These are phyloP conservation scores for Plestiodon gilberti DNA, from an alignment of 2,113 vertebrate species.

Conservation along the genomic window DNA sequence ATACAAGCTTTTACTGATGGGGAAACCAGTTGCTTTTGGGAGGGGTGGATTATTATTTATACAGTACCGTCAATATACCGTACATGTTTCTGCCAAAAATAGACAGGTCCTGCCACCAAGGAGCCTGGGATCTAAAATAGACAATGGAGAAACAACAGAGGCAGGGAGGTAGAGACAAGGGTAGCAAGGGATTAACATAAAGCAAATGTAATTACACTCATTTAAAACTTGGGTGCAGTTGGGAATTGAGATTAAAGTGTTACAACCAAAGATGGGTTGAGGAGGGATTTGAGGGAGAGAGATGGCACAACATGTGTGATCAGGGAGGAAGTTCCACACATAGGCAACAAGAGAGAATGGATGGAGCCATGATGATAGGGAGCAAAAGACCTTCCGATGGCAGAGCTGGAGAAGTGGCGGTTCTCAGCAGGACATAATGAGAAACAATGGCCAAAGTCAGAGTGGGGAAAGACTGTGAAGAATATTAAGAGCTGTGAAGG, in stretches of 20 bases:
- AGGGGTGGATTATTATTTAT: not conserved
- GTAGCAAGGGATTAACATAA: not conserved
- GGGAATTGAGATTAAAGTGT: not conserved
- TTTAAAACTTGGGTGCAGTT: not conserved
- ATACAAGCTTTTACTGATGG: slow-evolving; percentile 7
- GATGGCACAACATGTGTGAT: too few relatives aligned
- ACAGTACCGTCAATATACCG: not conserved
- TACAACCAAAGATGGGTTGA: not conserved
- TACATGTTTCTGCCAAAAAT: not conserved
- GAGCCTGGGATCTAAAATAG: not conserved
- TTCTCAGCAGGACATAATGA: not conserved
- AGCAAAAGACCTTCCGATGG: not conserved
- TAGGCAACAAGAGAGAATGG: not conserved
- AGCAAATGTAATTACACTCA: not conserved
- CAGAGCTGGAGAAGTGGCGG: not conserved
- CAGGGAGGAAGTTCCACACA: too few relatives aligned
- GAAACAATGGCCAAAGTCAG: not conserved
- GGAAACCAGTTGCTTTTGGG: not conserved
- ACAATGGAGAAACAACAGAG: not conserved
- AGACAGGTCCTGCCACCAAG: not conserved
- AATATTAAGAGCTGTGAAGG: not conserved
- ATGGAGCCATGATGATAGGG: not conserved
- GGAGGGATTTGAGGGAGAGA: too few relatives aligned
- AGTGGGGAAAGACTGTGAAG: not conserved
- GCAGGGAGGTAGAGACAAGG: not conserved